Evolutionary conservation across 2,888 invertebrate species (phyloP).

Genomic region (Invenusta paracnida): DNA sequence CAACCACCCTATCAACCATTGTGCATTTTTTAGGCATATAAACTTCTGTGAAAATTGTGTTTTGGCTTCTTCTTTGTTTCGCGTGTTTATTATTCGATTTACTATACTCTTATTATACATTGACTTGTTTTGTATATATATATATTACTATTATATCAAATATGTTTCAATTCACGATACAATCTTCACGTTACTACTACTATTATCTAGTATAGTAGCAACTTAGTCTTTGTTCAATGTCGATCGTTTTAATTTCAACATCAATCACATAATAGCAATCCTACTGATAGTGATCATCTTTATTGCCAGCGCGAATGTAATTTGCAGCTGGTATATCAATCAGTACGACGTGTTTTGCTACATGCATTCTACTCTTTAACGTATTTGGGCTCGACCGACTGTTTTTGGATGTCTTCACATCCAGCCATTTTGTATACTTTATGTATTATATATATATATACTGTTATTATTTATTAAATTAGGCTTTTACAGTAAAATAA

Average conservation of each 20-base stretch:
- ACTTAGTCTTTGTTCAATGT: no score
- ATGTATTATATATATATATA: not conserved
- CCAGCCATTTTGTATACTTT: not conserved
- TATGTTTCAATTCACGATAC: no score
- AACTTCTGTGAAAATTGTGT: conserved; percentile 16
- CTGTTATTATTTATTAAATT: conserved; percentile 11
- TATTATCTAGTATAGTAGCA: no score
- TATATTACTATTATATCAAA: not conserved
- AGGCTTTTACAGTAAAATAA: conserved; percentile 26
- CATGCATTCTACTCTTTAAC: no score
- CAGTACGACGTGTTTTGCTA: no score
- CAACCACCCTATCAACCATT: not conserved
- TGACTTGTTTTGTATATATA: no score
- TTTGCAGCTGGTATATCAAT: no score
- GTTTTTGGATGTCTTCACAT: not conserved
- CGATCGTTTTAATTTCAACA: no score
- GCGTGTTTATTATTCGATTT: not conserved
- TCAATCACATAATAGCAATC: no score
- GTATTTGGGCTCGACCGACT: not conserved
- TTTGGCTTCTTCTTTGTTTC: not conserved
- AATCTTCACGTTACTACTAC: no score
- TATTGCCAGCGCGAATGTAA: no score
- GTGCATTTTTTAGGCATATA: conserved; percentile 20
- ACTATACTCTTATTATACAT: not conserved
- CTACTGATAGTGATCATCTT: no score